Evolutionary conservation across 37 sponge, comb jelly and placozoan genomes (phyloP), one percentile per base, ranked within the genome.

Genomic region (Haliclona indistincta): DNA sequence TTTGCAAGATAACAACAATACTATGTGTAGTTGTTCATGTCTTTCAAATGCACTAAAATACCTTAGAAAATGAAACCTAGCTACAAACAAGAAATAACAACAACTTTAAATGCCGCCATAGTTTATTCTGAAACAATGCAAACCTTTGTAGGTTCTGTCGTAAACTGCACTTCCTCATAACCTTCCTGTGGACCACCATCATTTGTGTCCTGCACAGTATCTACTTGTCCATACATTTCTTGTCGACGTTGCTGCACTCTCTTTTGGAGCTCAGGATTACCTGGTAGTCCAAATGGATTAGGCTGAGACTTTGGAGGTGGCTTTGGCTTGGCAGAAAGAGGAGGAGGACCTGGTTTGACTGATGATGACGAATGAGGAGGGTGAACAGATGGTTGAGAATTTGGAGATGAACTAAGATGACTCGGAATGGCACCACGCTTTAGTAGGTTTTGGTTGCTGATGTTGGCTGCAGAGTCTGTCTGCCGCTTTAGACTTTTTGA

Each of bases 141-240:
- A n/a, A n/a, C n/a, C n/a, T n/a, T n/a, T n/a, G n/a, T n/a, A 20
- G n/a, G 26, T 7, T 58, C 28, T 25, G 60, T 20, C 7, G 60
- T 25, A 20, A 58, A 58, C 60, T 58, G 60, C 25, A 58, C 60
- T 58, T 58, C 60, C 28, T 58, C 60, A 58, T 58, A 58, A 25
- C n/a, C 60, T 20, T 58, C 60, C n/a, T 6, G 6, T 25, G 49
- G 49, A 47, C 51, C 51, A 47, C 51, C 10, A 10, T 10, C 51
- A 47, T 10, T 17, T 47, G 51, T 47, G 13, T 47, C 51, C 51
- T 47, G 51, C 15, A 15, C 15, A 10, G 10, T 47, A 47, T 47
- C 51, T 47, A 47, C 15, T 15, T 47, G 13, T 25, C 23, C 23
- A n/a, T 8, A 58, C 60, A 58, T 58, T n/a, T 20, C 25, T 8